These are phyloP conservation scores for Petrolisthes cinctipes DNA, from an alignment of 2,888 invertebrate species.

Conservation along the genomic window DNA sequence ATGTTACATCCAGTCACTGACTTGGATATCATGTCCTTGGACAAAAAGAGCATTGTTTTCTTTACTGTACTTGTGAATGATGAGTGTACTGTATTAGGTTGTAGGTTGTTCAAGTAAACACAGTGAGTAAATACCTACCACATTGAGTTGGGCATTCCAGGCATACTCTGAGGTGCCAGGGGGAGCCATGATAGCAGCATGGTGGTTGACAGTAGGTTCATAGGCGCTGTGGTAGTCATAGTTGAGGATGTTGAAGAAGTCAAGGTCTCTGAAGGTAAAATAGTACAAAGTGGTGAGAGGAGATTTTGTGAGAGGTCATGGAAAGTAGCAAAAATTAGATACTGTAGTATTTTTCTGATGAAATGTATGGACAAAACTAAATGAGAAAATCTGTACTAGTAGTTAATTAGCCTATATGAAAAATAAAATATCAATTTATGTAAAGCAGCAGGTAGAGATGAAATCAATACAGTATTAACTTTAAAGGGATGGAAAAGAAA, in stretches of 20 bases:
- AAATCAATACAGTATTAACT: too few relatives aligned
- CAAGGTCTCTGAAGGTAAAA: constrained; percentile 77
- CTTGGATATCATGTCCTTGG: too few relatives aligned
- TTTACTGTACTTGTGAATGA: too few relatives aligned
- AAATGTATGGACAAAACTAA: too few relatives aligned
- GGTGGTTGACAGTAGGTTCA: constrained; percentile 91
- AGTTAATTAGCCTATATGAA: too few relatives aligned
- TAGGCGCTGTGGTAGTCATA: constrained; percentile 94
- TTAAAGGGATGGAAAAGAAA: too few relatives aligned
- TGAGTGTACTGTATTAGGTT: too few relatives aligned
- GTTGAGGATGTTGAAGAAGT: constrained; percentile 91
- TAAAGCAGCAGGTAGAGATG: too few relatives aligned
- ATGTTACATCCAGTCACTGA: background rate
- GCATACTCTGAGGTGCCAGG: constrained; percentile 86
- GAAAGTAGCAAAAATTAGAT: background rate
- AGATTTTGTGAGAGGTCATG: background rate
- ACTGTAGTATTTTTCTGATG: background rate
- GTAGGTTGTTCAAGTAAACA: too few relatives aligned
- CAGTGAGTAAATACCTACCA: constrained; percentile 76
- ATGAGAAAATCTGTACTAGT: too few relatives aligned
- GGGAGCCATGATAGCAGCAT: constrained; percentile 85
- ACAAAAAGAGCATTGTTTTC: background rate
- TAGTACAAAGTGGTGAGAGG: background rate
- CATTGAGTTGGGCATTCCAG: constrained; percentile 87
- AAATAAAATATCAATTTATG: too few relatives aligned